Conservation (phyloP, 2,888 invertebrate species). For the Limnephilus marmoratus region DNA sequence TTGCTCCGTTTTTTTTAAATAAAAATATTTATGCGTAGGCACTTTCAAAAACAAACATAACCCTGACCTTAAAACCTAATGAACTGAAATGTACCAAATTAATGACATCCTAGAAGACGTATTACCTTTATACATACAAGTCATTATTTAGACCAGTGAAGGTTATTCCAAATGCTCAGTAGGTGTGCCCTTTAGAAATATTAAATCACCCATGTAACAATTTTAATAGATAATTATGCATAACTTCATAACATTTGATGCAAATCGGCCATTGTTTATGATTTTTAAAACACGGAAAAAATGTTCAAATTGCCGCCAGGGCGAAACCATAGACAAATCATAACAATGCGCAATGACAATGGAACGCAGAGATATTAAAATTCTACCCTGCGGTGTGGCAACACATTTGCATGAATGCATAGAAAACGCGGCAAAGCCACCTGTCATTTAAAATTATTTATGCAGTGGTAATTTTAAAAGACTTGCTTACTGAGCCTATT, state of each 20-base stretch:
- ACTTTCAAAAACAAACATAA: background rate
- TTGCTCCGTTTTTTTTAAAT: background rate
- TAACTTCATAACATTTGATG: conserved; percentile 2
- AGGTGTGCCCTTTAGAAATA: conserved; percentile 20
- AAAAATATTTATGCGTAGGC: background rate
- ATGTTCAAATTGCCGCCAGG: conserved; percentile 17
- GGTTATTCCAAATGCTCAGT: background rate
- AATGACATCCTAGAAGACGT: too few species aligned
- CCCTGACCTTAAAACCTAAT: conserved; percentile 2
- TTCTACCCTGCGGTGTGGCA: conserved; percentile 18
- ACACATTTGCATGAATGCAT: conserved; percentile 17
- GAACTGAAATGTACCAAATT: background rate
- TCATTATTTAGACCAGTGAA: background rate
- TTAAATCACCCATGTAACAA: background rate
- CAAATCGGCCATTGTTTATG: conserved; percentile 26
- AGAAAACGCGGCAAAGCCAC: background rate
- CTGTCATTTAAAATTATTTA: background rate
- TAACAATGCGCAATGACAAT: conserved; percentile 32
- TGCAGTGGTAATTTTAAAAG: background rate
- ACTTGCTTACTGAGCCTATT: background rate
- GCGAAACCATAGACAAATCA: background rate
- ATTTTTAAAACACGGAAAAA: background rate
- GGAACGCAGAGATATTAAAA: conserved; percentile 13
- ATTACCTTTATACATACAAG: background rate
- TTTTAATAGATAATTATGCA: background rate